A percentile compares a stretch with the other conserved stretches of the same genome.
Evolutionary conservation across 2,113 vertebrate species (phyloP).

Genomic region (Shinisaurus crocodilurus): DNA sequence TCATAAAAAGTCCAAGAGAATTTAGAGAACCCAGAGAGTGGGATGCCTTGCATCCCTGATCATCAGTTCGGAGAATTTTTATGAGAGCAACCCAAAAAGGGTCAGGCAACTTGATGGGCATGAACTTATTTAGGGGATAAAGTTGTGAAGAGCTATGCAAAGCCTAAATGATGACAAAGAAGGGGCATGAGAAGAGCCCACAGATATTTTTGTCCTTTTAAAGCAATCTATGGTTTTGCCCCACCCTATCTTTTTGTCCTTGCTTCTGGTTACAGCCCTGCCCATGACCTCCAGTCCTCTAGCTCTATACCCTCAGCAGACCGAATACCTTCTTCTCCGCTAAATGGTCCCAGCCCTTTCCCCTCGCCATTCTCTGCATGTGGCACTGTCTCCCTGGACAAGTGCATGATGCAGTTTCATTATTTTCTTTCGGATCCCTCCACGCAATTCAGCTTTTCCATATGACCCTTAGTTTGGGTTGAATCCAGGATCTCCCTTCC

Average conservation of each 20-base stretch:
- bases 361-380: not conserved
- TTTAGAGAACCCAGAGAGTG: not conserved
- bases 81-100: not conserved
- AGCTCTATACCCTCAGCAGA: not conserved
- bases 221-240: not conserved
- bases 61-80: not conserved
- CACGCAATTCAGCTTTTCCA: not conserved
- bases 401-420: not conserved
- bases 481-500: too few species aligned
- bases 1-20: constrained; percentile 2
- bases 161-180: not conserved
- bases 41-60: not conserved
- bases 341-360: not conserved
- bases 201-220: not conserved
- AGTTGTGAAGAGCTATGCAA: not conserved
- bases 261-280: not conserved
- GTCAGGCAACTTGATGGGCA: not conserved
- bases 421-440: not conserved
- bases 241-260: not conserved
- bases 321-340: too few species aligned
- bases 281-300: not conserved
- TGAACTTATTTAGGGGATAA: not conserved
- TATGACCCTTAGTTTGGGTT: not conserved
- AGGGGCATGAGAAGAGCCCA: not conserved
- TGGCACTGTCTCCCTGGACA: not conserved